Evolutionary conservation across 2,888 invertebrate species (phyloP).

Genomic region (Oegoconia quadripuncta): DNA sequence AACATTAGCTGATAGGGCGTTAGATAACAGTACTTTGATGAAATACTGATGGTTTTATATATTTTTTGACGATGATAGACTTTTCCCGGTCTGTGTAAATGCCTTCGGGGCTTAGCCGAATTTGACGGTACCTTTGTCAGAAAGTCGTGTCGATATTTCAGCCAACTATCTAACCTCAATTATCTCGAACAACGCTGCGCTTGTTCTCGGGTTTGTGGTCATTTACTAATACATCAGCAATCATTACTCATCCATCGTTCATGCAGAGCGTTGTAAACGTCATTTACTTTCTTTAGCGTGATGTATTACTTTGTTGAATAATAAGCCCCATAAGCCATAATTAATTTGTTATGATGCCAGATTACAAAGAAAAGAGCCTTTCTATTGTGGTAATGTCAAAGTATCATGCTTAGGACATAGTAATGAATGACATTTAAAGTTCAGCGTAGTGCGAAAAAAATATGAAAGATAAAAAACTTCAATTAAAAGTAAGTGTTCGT

Average conservation of each 20-base stretch:
- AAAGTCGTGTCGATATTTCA: slow-evolving; percentile 54
- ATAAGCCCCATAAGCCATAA: slow-evolving; percentile 39
- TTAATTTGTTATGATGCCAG: slow-evolving; percentile 40
- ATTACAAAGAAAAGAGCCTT: no score
- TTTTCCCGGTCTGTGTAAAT: slow-evolving; percentile 40
- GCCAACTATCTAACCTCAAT: slow-evolving; percentile 61
- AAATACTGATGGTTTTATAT: slow-evolving; percentile 22
- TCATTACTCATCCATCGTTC: slow-evolving; percentile 66
- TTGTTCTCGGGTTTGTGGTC: slow-evolving; percentile 57
- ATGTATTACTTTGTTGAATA: slow-evolving; percentile 44
- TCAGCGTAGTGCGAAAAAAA: slow-evolving; percentile 29
- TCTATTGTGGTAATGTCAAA: slow-evolving; percentile 34
- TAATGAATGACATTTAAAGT: slow-evolving; percentile 10
- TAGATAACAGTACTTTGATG: slow-evolving; percentile 25
- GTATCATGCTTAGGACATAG: slow-evolving; percentile 21
- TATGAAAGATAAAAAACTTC: slow-evolving; percentile 72
- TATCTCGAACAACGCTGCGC: slow-evolving; percentile 51
- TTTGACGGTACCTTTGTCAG: slow-evolving; percentile 61
- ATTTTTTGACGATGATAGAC: background rate
- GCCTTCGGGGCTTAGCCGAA: slow-evolving; percentile 37
- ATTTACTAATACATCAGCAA: slow-evolving; percentile 56
- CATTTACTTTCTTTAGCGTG: slow-evolving; percentile 59
- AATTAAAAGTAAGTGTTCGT: slow-evolving; percentile 70
- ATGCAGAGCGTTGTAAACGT: slow-evolving; percentile 48
- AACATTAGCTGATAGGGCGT: slow-evolving; percentile 28